These are phyloP conservation scores for Brachypodius melanocephalos DNA, from an alignment of 2,113 vertebrate genomes.

Conservation along the genomic window DNA sequence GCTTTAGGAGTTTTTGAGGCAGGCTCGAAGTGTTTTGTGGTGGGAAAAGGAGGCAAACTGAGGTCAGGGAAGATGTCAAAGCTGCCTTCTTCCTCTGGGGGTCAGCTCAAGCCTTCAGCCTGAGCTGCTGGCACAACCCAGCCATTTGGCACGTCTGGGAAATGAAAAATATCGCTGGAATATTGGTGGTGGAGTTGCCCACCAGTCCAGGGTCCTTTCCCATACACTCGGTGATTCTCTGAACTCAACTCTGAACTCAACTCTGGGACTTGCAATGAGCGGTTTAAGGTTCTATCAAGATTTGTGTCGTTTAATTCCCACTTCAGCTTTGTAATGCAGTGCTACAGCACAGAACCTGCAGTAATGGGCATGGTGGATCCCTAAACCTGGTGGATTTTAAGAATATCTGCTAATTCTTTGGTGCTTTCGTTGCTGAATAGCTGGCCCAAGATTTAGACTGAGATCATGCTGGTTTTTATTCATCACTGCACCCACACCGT, in stretches of 20 bases:
- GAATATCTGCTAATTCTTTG: background rate
- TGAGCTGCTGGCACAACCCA: background rate
- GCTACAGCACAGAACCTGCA: background rate
- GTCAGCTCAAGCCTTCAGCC: accelerated
- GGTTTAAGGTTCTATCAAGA: background rate
- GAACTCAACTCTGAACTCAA: background rate
- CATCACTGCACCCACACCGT: background rate
- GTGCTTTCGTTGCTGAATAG: background rate
- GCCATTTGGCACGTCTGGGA: background rate
- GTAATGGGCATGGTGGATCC: background rate
- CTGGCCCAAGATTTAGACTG: background rate
- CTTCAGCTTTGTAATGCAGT: background rate
- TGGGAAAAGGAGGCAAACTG: background rate
- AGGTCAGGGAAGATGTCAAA: background rate
- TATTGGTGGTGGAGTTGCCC: background rate
- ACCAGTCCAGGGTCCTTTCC: background rate
- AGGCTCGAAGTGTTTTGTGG: background rate
- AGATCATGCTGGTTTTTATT: background rate
- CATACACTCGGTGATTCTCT: background rate
- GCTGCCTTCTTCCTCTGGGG: background rate
- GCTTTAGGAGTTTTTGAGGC: background rate
- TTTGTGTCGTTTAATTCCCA: background rate
- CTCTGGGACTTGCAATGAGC: background rate
- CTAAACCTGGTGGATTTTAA: background rate
- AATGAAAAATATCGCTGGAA: background rate